Evolutionary conservation across 2,888 invertebrate genomes (phyloP), one percentile per base, ranked within the genome.

Genomic region (Mythimna impura): DNA sequence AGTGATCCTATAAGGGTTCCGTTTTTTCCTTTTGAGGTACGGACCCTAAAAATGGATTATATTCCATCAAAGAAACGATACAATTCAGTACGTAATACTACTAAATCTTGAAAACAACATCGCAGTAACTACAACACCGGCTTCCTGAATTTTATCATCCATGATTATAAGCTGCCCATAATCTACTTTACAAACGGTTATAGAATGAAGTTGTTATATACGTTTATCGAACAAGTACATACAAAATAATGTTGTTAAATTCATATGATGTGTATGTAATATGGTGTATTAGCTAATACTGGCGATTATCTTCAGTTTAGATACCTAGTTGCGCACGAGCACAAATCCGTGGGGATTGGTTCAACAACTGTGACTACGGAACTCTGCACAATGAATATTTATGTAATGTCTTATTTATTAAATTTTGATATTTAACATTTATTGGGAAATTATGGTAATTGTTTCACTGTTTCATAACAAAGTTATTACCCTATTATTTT

Each of bases 221-320:
- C 60, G 74, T 60, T 62, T 54, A 70, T 43, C 65, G 60, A 52
- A 55, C 22, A 67, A 69, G 69, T 72, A 65, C 52, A 55, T 72
- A 52, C 47, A 71, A 61, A 73, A 75, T 73, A 73, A 71, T 64
- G 54, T 72, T 66, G 40, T 71, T 55, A 61, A 47, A 54, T 25
- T 47, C 55, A 55, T 75, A 34, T 63, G 66, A 82, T 64, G 71
- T 65, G 54, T 71, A 66, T 77, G 40, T 72, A 83, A 78, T 81
- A 66, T 61, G 66, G 50, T 60, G 47, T 75, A 80, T 73, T 77
- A 77, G 60, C 66, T 73, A 67, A 76, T 70, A 86, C 79, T 74
- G 25, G 36, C 57, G 71, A 83, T 86, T 73, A 83, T 75, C 63
- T 65, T 52, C n/a, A 47, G 71, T 70, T 74, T 68, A 65, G 54